phyloP scores from a whole-genome alignment of 2,888 invertebrate genomes.

The Cheilosia soror region DNA sequence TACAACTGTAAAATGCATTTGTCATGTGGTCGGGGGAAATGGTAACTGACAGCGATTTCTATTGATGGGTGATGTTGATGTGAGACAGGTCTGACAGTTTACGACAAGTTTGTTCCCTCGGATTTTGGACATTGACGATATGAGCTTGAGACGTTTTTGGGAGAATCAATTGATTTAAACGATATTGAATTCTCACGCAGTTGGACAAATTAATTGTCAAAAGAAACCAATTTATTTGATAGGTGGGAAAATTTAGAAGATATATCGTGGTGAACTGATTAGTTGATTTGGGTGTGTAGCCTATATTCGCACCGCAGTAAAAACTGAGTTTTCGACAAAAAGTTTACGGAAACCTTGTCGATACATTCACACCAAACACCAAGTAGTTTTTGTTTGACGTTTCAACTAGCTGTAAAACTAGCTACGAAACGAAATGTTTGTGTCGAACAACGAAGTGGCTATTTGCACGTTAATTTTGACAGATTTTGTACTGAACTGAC shows the following conservation, averaged over 20 bases:
- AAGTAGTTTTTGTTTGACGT: too few species aligned
- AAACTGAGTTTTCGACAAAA: too few species aligned
- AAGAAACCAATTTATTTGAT: constrained; percentile 15
- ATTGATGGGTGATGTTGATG: constrained; percentile 26
- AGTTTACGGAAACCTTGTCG: too few species aligned
- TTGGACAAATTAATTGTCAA: constrained; percentile 5
- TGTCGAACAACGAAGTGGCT: too few species aligned
- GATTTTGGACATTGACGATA: constrained; percentile 18
- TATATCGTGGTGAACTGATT: too few species aligned
- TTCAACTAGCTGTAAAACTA: too few species aligned
- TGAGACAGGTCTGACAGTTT: constrained; percentile 15
- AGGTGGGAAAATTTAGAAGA: not conserved
- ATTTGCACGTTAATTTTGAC: too few species aligned
- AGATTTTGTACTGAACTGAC: too few species aligned
- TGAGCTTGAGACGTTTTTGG: not conserved
- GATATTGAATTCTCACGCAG: not conserved
- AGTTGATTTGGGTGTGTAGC: too few species aligned
- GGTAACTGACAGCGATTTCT: constrained; percentile 10
- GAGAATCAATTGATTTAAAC: not conserved
- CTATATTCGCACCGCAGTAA: too few species aligned
- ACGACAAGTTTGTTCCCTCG: not conserved
- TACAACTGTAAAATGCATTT: constrained; percentile 34
- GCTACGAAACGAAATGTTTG: too few species aligned
- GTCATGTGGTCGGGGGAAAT: constrained; percentile 13
- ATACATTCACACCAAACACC: too few species aligned